Conservation (phyloP, 2,797 vertebrate species). For the Smutsia gigantea region DNA sequence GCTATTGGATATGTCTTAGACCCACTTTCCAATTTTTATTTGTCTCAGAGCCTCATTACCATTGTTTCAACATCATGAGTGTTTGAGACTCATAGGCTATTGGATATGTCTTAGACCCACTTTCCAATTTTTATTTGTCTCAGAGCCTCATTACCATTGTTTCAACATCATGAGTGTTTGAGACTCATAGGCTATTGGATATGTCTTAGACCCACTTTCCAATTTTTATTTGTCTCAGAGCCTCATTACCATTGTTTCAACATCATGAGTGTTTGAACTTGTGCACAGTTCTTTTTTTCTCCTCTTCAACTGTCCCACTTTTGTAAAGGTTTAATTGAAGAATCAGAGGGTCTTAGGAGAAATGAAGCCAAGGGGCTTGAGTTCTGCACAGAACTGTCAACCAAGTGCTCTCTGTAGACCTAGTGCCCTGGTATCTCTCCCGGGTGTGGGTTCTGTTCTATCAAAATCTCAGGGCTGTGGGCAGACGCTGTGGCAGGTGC, state of each 20-base stretch:
- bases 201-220: not conserved
- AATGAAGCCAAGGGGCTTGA: not conserved
- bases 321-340: not conserved
- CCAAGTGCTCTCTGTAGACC: not conserved
- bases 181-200: not conserved
- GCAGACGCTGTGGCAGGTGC: fast-evolving
- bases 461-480: fast-evolving
- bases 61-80: not conserved
- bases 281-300: not conserved
- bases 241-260: not conserved
- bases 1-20: not conserved
- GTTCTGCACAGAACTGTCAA: not conserved
- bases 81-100: not conserved
- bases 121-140: not conserved
- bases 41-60: not conserved
- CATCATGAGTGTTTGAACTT: not conserved
- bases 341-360: not conserved
- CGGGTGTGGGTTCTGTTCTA: not conserved
- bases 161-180: not conserved
- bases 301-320: not conserved
- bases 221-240: not conserved
- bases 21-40: not conserved
- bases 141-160: not conserved
- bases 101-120: not conserved
- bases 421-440: too few relatives aligned